A percentile compares a stretch with the other conserved stretches of the same genome.
phyloP scores from a whole-genome alignment of 2,888 invertebrate genomes.

The Octonoba sinensis region DNA sequence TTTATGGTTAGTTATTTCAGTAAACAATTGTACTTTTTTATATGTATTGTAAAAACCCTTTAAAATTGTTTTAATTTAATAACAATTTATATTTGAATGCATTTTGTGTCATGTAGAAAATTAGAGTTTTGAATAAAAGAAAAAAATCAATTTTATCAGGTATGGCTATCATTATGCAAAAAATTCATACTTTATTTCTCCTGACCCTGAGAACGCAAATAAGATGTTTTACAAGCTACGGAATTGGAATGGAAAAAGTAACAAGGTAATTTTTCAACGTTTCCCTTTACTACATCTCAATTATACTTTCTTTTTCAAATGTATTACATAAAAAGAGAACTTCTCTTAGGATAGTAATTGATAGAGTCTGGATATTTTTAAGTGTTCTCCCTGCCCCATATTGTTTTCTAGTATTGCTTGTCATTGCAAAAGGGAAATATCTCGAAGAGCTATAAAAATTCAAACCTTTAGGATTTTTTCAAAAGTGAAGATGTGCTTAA shows the following conservation, averaged over 20 bases:
- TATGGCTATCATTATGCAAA: constrained; percentile 91
- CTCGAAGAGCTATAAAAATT: too few relatives aligned
- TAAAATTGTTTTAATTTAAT: too few relatives aligned
- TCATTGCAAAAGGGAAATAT: too few relatives aligned
- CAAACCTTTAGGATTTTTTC: too few relatives aligned
- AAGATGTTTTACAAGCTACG: constrained; percentile 86
- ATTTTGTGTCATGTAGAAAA: background rate
- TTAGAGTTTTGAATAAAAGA: constrained; percentile 35
- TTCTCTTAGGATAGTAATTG: too few relatives aligned
- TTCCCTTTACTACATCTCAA: background rate
- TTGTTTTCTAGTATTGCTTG: too few relatives aligned
- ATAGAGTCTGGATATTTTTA: too few relatives aligned
- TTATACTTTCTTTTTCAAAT: background rate
- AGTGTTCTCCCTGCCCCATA: too few relatives aligned
- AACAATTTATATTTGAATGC: background rate
- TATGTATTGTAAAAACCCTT: too few relatives aligned
- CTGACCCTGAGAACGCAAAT: constrained; percentile 79
- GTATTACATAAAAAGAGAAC: background rate
- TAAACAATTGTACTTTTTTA: too few relatives aligned
- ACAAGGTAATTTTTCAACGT: background rate
- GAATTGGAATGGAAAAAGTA: constrained; percentile 73
- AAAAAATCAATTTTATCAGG: constrained; percentile 73
- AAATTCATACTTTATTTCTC: constrained; percentile 91
- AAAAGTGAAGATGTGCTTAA: too few relatives aligned
- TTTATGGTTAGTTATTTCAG: too few relatives aligned